Conservation (phyloP, 2,888 invertebrate species). For the Diogma glabrata region DNA sequence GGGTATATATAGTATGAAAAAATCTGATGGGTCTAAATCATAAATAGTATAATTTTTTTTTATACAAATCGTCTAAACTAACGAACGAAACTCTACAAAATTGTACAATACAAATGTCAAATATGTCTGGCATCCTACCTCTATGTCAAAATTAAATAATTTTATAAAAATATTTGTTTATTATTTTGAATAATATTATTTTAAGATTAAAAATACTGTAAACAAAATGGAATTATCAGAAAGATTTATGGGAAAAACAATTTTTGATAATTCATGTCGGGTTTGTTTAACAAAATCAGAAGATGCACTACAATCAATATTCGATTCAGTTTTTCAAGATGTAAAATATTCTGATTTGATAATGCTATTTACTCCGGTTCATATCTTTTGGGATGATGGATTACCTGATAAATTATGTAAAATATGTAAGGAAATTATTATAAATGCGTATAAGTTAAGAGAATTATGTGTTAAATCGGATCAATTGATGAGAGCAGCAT, state of each 20-base stretch:
- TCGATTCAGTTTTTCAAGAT: background rate
- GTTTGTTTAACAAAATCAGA: background rate
- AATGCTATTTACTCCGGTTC: background rate
- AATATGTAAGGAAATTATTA: constrained; percentile 40
- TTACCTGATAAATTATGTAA: constrained; percentile 48
- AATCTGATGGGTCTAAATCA: no score
- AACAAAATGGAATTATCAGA: no score
- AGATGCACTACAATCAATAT: background rate
- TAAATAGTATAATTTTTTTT: no score
- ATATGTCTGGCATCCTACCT: constrained; percentile 5
- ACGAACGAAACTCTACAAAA: no score
- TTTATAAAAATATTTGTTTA: no score
- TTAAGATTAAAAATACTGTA: no score
- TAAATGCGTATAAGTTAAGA: constrained; percentile 40
- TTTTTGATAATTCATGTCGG: background rate
- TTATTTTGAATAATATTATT: no score
- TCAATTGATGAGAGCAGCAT: constrained; percentile 27
- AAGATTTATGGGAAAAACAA: no score
- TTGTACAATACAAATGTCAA: no score
- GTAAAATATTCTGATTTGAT: background rate
- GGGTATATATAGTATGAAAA: no score
- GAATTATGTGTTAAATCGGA: constrained; percentile 38
- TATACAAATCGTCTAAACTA: background rate
- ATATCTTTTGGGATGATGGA: constrained; percentile 35
- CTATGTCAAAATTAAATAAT: background rate